Percentiles rank a stretch among this genome's conserved stretches.
Evolutionary conservation across 2,888 invertebrate genomes (phyloP).

Genomic region (Synanthedon tipuliformis): DNA sequence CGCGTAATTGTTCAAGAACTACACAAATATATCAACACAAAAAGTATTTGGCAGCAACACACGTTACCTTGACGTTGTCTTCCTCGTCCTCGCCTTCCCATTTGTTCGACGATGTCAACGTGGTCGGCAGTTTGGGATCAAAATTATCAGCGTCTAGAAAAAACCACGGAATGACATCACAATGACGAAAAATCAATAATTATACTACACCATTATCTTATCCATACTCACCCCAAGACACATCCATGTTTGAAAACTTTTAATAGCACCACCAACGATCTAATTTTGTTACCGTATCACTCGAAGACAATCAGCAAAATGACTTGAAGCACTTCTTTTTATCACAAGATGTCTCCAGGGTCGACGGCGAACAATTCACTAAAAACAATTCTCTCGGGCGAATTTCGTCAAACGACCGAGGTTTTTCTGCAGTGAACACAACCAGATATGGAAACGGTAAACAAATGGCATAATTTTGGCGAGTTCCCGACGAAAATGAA

Average conservation of each 20-base stretch:
- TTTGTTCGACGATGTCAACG: conserved; percentile 74
- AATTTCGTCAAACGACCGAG: conserved; percentile 64
- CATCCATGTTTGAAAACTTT: conserved; percentile 71
- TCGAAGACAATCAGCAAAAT: conserved; percentile 47
- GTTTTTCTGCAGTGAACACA: conserved; percentile 61
- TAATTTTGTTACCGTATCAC: conserved; percentile 55
- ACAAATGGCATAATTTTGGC: conserved; percentile 67
- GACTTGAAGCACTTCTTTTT: conserved; percentile 43
- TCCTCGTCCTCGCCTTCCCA: conserved; percentile 93
- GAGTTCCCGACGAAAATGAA: conserved; percentile 58
- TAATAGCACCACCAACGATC: conserved; percentile 56
- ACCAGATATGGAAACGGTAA: conserved; percentile 52
- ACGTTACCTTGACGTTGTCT: conserved; percentile 82
- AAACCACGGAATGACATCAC: conserved; percentile 31
- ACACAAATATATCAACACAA: conserved; percentile 2
- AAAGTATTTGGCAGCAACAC: conserved; percentile 38
- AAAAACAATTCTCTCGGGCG: conserved; percentile 50
- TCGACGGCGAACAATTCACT: conserved; percentile 51
- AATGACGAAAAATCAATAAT: conserved; percentile 17
- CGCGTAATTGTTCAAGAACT: not conserved
- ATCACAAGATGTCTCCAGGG: conserved; percentile 70
- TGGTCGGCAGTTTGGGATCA: conserved; percentile 74
- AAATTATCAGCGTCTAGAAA: conserved; percentile 80
- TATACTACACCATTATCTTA: not conserved
- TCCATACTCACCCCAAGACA: conserved; percentile 75